Conservation (phyloP, 2,113 vertebrate genomes). For the Tyrannus savana region DNA sequence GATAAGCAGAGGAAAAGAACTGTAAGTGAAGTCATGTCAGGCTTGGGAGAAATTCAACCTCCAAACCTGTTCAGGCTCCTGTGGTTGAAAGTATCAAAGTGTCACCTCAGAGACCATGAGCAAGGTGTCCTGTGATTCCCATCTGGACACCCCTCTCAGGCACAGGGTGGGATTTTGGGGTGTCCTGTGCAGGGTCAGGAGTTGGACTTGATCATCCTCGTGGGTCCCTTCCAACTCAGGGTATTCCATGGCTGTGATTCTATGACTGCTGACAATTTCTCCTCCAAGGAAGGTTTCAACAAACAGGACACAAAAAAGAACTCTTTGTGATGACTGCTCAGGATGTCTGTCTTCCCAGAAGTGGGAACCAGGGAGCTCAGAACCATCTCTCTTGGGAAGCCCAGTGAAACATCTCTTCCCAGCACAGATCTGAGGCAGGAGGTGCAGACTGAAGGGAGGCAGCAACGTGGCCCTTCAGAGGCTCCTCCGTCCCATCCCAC, state of each 20-base stretch:
- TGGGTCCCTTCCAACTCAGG: neutral
- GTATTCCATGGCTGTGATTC: neutral
- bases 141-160: neutral
- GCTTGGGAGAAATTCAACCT: neutral
- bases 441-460: neutral
- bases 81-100: neutral
- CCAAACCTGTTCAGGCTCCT: neutral
- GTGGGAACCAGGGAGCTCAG: neutral
- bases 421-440: neutral
- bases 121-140: neutral
- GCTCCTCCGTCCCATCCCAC: neutral
- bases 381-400: neutral
- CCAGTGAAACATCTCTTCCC: neutral
- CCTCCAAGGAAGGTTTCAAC: neutral
- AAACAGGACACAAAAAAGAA: neutral
- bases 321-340: neutral
- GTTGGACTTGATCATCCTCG: neutral
- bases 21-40: neutral
- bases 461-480: rapidly evolving
- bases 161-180: neutral
- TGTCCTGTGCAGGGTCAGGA: neutral
- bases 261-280: neutral
- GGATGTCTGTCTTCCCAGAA: neutral
- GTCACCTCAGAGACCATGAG: neutral
- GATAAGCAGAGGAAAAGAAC: neutral